Base-by-base conservation (phyloP, 2,113 vertebrate genomes). In the Ibidorhyncha struthersii region DNA sequence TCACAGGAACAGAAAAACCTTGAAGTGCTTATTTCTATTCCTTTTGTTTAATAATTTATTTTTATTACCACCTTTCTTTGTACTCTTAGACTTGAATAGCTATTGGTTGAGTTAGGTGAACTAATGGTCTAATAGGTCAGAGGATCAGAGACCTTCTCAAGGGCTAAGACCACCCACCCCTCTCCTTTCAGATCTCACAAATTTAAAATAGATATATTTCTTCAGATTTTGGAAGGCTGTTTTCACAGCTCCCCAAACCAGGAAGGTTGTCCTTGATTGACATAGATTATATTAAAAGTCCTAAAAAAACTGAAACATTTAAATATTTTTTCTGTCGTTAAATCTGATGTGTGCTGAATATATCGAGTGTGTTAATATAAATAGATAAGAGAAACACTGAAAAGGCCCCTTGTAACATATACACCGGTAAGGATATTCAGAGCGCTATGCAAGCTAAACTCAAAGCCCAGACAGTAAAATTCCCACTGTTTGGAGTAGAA, bases 61-160 rank as follows among this genome's bases (percentile, higher is more conserved):
- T 97, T 96, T 91, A 96, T 97, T 93, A 22, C 32, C 77, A 89
- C 58, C 45, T 95, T 93, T 97, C 93, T 97, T 96, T 96, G 36
- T 23, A 84, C 62, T 27, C 69, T 85, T 58, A 69, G 86, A 36
- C 81, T 89, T 26, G 14, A 93, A 90, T 90, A 89, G 86, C 72
- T 86, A 58, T 92, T 88, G 63, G 59, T 63, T 92, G 34, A 18
- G 45, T 61, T 94, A 89, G 83, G 89, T 93, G 95, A 91, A 96
- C 86, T 96, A 87, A 96, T 89, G 89, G 81, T 89, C 83, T 77
- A 41, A 61, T 89, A 90, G 96, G 94, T 97, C 95, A 97, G 91
- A 87, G 66, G 96, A 90, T 76, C 95, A 96, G 83, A 87, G 91
- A 93, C 77, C 95, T 91, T 95, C 89, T 90, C 49, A 91, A 92